A percentile compares a stretch with the other conserved stretches of the same genome.
These are phyloP conservation scores for Pachymerium ferrugineum DNA, from an alignment of 2,888 invertebrate genomes.

Conservation along the genomic window DNA sequence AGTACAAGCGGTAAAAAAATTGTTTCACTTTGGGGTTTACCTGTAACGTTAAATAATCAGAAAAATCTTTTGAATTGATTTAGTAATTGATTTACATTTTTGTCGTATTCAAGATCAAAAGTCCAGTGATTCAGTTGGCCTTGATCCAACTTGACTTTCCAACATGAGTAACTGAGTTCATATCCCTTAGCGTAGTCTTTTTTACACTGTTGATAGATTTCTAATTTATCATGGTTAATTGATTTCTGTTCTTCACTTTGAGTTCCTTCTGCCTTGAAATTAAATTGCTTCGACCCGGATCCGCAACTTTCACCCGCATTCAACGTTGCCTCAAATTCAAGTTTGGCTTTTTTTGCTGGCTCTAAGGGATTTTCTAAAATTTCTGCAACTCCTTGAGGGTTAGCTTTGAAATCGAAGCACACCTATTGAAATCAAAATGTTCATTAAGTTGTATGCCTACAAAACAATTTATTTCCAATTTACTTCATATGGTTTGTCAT, in stretches of 20 bases:
- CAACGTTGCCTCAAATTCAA: not conserved
- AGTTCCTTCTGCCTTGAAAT: not conserved
- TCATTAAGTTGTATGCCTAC: no score
- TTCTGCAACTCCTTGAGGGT: not conserved
- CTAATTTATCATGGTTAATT: not conserved
- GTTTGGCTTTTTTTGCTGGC: not conserved
- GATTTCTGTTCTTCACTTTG: conserved; percentile 35
- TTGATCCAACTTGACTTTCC: conserved; percentile 27
- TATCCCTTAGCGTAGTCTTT: conserved; percentile 30
- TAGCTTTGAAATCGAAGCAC: not conserved
- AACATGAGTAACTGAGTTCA: conserved; percentile 29
- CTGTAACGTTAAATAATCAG: no score
- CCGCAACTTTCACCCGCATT: not conserved
- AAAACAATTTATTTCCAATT: not conserved
- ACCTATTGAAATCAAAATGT: not conserved
- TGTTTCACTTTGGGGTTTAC: not conserved
- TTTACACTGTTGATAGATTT: conserved; percentile 8
- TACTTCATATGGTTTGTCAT: conserved; percentile 34
- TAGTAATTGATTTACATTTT: no score
- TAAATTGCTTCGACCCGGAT: not conserved
- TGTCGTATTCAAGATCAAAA: conserved; percentile 33
- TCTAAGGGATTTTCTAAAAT: not conserved
- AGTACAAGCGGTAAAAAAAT: not conserved
- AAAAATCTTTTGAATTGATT: no score
- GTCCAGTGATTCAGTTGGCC: conserved; percentile 34